phyloP scores from a whole-genome alignment of 2,888 invertebrate species.

The Ecliptopera silaceata region DNA sequence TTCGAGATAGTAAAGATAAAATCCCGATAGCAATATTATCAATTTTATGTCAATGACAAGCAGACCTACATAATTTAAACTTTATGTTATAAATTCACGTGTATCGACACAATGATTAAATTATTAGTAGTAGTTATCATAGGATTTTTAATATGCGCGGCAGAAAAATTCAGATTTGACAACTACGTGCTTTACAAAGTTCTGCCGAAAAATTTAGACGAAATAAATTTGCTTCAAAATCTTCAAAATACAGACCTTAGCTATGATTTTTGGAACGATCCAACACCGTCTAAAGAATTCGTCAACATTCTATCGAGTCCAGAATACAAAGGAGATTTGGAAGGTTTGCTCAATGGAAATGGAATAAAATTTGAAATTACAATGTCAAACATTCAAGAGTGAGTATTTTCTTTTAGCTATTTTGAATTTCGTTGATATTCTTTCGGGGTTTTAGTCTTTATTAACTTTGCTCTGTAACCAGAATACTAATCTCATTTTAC shows the following conservation, averaged over 20 bases:
- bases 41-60: neutral
- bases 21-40: neutral
- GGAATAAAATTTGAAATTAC: conserved; percentile 60
- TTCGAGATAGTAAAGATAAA: neutral
- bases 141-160: conserved; percentile 19
- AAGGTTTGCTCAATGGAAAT: conserved; percentile 49
- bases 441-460: neutral
- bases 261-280: conserved; percentile 67
- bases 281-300: conserved; percentile 44
- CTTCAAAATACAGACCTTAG: conserved; percentile 61
- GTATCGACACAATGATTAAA: conserved; percentile 11
- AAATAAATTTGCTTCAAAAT: conserved; percentile 69
- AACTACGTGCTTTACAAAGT: conserved; percentile 76
- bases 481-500: neutral
- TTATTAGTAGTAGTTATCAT: conserved; percentile 2
- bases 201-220: conserved; percentile 61
- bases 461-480: neutral
- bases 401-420: conserved; percentile 42
- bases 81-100: neutral
- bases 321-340: conserved; percentile 50
- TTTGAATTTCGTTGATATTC: conserved; percentile 8
- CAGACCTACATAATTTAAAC: neutral
- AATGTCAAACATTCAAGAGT: conserved; percentile 73
- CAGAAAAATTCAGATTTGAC: conserved; percentile 52
- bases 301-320: conserved; percentile 69